A percentile compares a stretch with the other conserved stretches of the same genome.
Conservation (phyloP, 2,113 vertebrate species). For the Hemibagrus wyckioides region DNA sequence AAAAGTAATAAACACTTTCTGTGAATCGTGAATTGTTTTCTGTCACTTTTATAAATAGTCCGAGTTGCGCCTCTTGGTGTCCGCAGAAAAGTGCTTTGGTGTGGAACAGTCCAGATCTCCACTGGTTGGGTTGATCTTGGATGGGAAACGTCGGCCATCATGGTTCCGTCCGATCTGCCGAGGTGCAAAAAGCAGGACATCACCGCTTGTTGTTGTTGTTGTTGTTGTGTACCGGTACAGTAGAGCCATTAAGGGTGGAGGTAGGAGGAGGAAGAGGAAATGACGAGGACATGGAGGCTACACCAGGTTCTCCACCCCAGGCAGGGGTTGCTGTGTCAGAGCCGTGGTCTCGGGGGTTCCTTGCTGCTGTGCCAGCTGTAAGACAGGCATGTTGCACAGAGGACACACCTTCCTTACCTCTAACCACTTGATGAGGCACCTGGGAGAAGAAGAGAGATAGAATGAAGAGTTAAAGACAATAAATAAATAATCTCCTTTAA, state of each 20-base stretch:
- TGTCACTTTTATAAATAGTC: slow-evolving; percentile 55
- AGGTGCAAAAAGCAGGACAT: background rate
- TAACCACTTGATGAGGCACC: slow-evolving; percentile 99
- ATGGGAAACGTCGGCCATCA: background rate
- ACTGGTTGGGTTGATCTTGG: slow-evolving; percentile 41
- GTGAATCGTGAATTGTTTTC: slow-evolving; percentile 35
- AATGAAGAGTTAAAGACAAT: background rate
- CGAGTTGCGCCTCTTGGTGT: slow-evolving; percentile 62
- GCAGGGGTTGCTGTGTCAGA: slow-evolving; percentile 83
- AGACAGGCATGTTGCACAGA: slow-evolving; percentile 95
- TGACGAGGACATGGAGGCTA: slow-evolving; percentile 65
- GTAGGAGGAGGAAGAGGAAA: slow-evolving; percentile 15
- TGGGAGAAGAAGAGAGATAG: slow-evolving; percentile 56
- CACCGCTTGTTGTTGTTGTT: slow-evolving; percentile 23
- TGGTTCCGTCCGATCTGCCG: slow-evolving; percentile 40
- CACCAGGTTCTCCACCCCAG: slow-evolving; percentile 90
- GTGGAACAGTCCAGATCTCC: slow-evolving; percentile 69
- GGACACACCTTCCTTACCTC: slow-evolving; percentile 98
- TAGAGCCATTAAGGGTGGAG: slow-evolving; percentile 48
- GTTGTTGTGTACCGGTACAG: slow-evolving; percentile 63
- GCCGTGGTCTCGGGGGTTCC: slow-evolving; percentile 75
- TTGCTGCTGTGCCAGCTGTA: slow-evolving; percentile 93
- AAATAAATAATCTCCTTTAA: background rate
- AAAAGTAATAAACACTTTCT: slow-evolving; percentile 35
- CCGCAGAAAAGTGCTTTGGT: slow-evolving; percentile 84